Conservation (phyloP, 2,888 invertebrate species). For the Sesamia inferens region DNA sequence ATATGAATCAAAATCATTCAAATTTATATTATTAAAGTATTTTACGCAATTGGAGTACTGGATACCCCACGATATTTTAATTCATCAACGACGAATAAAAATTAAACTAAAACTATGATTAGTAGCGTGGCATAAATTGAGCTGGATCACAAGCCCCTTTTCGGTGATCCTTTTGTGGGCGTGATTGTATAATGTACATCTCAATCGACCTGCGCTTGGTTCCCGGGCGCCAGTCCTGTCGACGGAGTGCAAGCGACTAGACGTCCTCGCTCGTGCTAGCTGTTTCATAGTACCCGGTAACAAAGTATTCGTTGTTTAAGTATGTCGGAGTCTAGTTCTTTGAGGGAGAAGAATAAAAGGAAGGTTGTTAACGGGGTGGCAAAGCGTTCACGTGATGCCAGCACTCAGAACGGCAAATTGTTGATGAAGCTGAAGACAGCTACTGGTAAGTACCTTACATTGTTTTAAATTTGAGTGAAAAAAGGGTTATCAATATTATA, state of each 20-base stretch:
- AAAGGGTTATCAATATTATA: background rate
- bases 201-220: background rate
- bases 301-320: background rate
- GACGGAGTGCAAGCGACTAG: background rate
- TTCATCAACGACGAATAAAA: background rate
- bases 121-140: background rate
- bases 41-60: no score
- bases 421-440: background rate
- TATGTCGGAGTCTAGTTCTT: background rate
- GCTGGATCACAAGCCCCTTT: no score
- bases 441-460: constrained; percentile 2
- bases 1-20: no score
- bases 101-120: background rate
- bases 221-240: background rate
- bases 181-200: background rate
- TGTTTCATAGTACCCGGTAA: background rate
- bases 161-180: background rate
- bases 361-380: background rate
- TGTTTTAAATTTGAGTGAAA: background rate
- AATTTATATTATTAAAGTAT: no score
- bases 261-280: background rate
- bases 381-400: background rate
- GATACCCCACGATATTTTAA: background rate
- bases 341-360: background rate
- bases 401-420: background rate